Evolutionary conservation across 2,113 vertebrate genomes (phyloP).

Genomic region (Reinhardtius hippoglossoides): DNA sequence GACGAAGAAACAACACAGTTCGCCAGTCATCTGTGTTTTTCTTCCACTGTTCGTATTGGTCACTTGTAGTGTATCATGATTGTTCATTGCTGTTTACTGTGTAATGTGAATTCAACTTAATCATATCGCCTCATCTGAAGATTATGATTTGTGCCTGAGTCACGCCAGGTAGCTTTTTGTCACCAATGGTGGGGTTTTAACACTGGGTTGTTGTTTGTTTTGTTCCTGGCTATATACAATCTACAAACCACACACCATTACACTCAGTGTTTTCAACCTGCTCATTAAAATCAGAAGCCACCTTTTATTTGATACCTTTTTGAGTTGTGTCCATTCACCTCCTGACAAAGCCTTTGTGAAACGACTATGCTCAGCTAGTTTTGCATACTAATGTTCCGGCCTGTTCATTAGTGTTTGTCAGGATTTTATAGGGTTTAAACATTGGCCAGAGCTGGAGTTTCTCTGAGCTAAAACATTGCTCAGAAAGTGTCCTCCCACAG

Average conservation of each 20-base stretch:
- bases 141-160: too few relatives aligned
- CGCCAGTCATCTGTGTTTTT: too few relatives aligned
- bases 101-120: too few relatives aligned
- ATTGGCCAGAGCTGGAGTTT: slow-evolving; percentile 17
- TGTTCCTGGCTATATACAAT: neutral
- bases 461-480: slow-evolving; percentile 29
- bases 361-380: neutral
- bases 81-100: too few relatives aligned
- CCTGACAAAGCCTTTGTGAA: neutral
- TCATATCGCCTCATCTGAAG: too few relatives aligned
- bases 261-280: neutral
- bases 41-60: too few relatives aligned
- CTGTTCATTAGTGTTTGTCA: slow-evolving; percentile 16
- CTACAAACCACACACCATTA: neutral
- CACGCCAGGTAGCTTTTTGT: too few relatives aligned
- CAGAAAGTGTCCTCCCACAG: slow-evolving; percentile 28
- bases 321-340: too few relatives aligned
- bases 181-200: too few relatives aligned
- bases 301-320: too few relatives aligned
- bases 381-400: neutral
- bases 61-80: too few relatives aligned
- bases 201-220: neutral
- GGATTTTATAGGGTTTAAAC: slow-evolving; percentile 44
- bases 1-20: too few relatives aligned
- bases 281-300: neutral